Evolutionary conservation across 2,888 invertebrate species (phyloP).

Genomic region (Poecilus cupreus): DNA sequence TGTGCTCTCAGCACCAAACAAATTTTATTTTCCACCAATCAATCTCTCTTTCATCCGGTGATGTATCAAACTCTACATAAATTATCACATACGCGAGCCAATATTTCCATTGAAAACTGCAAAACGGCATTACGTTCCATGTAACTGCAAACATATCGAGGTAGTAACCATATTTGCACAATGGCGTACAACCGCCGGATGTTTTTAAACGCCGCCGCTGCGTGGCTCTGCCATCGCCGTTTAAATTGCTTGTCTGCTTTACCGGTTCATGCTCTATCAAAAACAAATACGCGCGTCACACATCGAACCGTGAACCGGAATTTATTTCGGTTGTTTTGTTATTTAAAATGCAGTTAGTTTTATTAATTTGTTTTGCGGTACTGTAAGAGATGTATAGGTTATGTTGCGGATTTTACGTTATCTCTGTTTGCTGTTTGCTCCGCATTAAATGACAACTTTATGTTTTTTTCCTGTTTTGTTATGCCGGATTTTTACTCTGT

Average conservation of each 20-base stretch:
- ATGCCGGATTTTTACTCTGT: not conserved
- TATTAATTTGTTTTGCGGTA: constrained; percentile 43
- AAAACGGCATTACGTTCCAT: constrained; percentile 30
- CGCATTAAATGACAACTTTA: constrained; percentile 23
- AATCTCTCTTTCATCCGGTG: constrained; percentile 31
- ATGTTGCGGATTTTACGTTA: constrained; percentile 20
- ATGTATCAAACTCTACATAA: constrained; percentile 34
- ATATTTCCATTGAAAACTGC: constrained; percentile 19
- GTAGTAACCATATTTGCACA: constrained; percentile 40
- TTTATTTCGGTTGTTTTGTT: constrained; percentile 45
- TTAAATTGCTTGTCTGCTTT: constrained; percentile 34
- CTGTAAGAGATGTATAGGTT: constrained; percentile 12
- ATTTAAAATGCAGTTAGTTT: constrained; percentile 47
- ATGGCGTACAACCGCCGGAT: constrained; percentile 32
- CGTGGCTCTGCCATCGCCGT: constrained; percentile 4
- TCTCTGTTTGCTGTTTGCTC: constrained; percentile 40
- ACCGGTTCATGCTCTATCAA: constrained; percentile 43
- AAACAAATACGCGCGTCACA: constrained; percentile 44
- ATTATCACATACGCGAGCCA: constrained; percentile 4
- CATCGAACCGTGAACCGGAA: constrained; percentile 45
- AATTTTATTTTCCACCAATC: constrained; percentile 43
- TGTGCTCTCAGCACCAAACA: constrained; percentile 17
- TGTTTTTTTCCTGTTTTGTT: not conserved
- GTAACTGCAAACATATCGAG: constrained; percentile 32
- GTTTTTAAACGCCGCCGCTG: constrained; percentile 36